Evolutionary conservation across 2,888 invertebrate genomes (phyloP), one percentile per base, ranked within the genome.

Genomic region (Oeneis ivallda): DNA sequence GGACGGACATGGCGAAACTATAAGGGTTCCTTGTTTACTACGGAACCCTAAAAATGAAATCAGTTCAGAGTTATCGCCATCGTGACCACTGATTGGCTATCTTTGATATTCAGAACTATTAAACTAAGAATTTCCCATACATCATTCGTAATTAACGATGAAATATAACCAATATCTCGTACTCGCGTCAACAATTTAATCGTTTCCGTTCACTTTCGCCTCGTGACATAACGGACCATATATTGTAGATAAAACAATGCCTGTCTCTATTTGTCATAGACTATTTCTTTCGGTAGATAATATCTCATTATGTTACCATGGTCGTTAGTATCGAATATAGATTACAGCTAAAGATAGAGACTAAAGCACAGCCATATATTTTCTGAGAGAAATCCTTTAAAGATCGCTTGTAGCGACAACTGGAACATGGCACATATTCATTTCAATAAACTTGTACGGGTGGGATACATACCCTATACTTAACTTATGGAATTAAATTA

Each of bases 231-330:
- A 72, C 72, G 47, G 62, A 66, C 56, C 62, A 47, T 62, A 54
- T 67, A 69, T 62, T 65, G 45, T 58, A 72, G 71, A 74, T 74
- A 72, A 75, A 74, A 76, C 73, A 75, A 72, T 72, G 65, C 70
- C 67, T 70, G 74, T 73, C 74, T 74, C 78, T 75, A 77, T 83
- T 79, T 77, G 81, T 81, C 80, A 81, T 76, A 76, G 76, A 78
- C 80, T 68, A 76, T 77, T 76, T 74, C 75, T 76, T 77, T 75
- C 67, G 68, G 62, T 65, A 67, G 76, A 79, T 78, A 75, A 67
- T 63, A 76, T 76, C 75, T 71, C 68, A 73, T 70, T 74, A 69
- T 67, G 65, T 61, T 68, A 58, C 43, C 62, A 64, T 49, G 54
- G 65, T 67, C 66, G 71, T 70, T 71, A 65, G 68, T 64, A 70